Percentiles rank a stretch among this genome's conserved stretches.
Evolutionary conservation across 2,113 vertebrate species (phyloP).

Genomic region (Zosterops hypoxanthus): DNA sequence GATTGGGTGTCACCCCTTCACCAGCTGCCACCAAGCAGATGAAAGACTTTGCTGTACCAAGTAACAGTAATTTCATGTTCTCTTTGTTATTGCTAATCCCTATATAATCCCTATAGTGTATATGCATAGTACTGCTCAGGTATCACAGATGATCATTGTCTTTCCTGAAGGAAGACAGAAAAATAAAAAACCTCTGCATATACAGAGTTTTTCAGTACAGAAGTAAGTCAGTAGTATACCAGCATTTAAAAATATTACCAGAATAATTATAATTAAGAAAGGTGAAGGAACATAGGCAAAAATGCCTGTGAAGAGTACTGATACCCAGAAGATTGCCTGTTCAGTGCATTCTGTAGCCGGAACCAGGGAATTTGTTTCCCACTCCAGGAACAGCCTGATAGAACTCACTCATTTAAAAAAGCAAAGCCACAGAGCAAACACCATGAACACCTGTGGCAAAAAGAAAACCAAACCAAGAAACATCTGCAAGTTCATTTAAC

Average conservation of each 20-base stretch:
- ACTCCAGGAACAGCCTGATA: background rate
- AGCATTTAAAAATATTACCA: background rate
- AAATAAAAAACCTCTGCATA: background rate
- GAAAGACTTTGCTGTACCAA: background rate
- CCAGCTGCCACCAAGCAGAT: background rate
- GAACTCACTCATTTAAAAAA: background rate
- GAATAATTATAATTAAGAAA: background rate
- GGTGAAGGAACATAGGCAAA: background rate
- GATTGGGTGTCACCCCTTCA: background rate
- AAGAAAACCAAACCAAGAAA: background rate
- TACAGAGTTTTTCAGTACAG: background rate
- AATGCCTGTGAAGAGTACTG: background rate
- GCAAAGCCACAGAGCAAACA: accelerated
- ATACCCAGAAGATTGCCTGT: background rate
- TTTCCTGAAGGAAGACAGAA: background rate
- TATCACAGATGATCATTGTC: background rate
- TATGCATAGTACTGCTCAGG: background rate
- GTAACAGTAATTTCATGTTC: background rate
- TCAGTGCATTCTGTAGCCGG: background rate
- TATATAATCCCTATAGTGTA: background rate
- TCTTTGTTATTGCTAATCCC: background rate
- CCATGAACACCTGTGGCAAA: background rate
- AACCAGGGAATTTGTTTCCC: background rate
- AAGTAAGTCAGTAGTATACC: background rate
- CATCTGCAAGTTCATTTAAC: background rate